A percentile compares a stretch with the other conserved stretches of the same genome.
These are phyloP conservation scores for Sebastiscus albofasciatus DNA, from an alignment of 2,797 vertebrate species.

Conservation along the genomic window DNA sequence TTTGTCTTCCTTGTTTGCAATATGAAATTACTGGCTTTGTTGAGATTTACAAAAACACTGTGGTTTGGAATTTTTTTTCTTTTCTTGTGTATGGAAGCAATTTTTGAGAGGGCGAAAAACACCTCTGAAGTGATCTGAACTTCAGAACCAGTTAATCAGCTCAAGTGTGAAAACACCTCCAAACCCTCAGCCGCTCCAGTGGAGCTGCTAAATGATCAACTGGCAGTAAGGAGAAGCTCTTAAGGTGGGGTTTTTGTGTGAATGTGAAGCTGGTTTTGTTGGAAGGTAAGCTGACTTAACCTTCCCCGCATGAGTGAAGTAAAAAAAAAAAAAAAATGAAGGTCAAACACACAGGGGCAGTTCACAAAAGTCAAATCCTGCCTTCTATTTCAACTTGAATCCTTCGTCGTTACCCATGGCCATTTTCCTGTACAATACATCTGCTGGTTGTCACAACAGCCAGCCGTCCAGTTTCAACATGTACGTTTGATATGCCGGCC, in stretches of 20 bases:
- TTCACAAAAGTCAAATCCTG: conserved; percentile 5
- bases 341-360: background rate
- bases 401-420: background rate
- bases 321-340: background rate
- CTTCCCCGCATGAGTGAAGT: background rate
- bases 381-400: conserved; percentile 17
- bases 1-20: background rate
- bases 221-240: background rate
- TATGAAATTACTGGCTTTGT: conserved; percentile 2
- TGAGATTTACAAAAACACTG: conserved; percentile 6
- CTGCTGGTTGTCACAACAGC: conserved; percentile 51
- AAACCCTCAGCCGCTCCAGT: background rate
- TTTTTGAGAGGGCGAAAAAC: background rate
- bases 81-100: conserved; percentile 10
- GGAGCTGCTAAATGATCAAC: conserved; percentile 13
- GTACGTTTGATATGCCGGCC: conserved; percentile 26
- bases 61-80: background rate
- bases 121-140: background rate
- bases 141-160: conserved; percentile 6
- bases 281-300: background rate
- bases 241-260: background rate
- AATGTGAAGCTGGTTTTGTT: conserved; percentile 2
- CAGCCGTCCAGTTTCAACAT: conserved; percentile 30
- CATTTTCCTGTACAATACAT: conserved; percentile 26
- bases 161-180: conserved; percentile 35